Evolutionary conservation across 2,888 invertebrate genomes (phyloP), one percentile per base, ranked within the genome.

Genomic region (Pyrgus malvae): DNA sequence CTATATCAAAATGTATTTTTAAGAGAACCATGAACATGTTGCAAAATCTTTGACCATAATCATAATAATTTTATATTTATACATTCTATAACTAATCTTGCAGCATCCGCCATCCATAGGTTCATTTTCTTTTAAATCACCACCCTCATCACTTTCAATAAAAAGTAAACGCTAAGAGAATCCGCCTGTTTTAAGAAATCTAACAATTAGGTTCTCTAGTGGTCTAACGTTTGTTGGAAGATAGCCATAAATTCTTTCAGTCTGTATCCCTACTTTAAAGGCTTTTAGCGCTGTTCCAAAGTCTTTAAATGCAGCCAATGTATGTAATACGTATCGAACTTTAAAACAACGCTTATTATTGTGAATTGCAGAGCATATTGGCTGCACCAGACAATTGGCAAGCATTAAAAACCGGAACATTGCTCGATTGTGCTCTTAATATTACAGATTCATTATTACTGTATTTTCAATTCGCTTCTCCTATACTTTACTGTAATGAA

Each of bases 401-500:
- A 29, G n/a, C 38, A 12, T 27, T 38, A 11, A 17, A 29, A 49
- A 49, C n/a, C 38, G 29, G 48, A 40, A 27, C 7, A 38, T 27
- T 17, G n/a, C 27, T 12, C 12, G 16, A 7, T 38, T 29, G 9
- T 29, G 16, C 8, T 37, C 17, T 37, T 3, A 37, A 7, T 5
- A 37, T 37, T 37, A 37, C 12, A n/a, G 37, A 37, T 37, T 37
- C 37, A 37, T 37, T n/a, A n/a, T n/a, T n/a, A n/a, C n/a, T n/a
- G n/a, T n/a, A n/a, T n/a, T n/a, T n/a, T n/a, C n/a, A n/a, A n/a
- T n/a, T n/a, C n/a, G n/a, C n/a, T n/a, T n/a, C n/a, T n/a, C 23
- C 6, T 23, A 23, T 23, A 23, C 4, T 23, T 23, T 23, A 23
- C 6, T 23, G 25, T 51, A 51, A 51, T 44, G 50, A 51, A 51